Base-by-base conservation (phyloP, 2,888 invertebrate genomes). In the Drosophila mimetica region DNA sequence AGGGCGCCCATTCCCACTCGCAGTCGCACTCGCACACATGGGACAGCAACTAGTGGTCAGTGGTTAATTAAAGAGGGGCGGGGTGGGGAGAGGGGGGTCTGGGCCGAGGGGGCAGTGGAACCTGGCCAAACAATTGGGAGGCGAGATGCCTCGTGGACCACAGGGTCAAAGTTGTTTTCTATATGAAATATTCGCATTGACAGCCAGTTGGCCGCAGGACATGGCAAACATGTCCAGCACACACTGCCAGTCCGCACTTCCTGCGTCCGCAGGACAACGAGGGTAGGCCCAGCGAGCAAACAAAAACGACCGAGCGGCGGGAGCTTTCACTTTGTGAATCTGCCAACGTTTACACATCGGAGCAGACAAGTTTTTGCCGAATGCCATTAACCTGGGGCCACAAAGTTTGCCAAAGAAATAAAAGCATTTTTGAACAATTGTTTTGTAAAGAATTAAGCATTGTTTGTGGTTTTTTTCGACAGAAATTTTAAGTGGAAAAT, bases 1-100 rank as follows among this genome's bases (percentile, higher is more conserved):
- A 25, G 46, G 53, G 37, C 63, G 53, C 11, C 18, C 25, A 28
- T n/a, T 22, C 11, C 18, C 25, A 28, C 22, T 22, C 13, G 13
- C 2, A 20, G 7, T 1, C n/a, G 22, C 25, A 37, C 48, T 14
- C 30, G 30, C n/a, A 30, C 32, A 18, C 39, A 14, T 37, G 42
- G 46, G 32, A 14, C 60, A 74, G 85, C 83, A 83, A 83, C 83
- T 86, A 69, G 83, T 83, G 87, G 79, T 66, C 77, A 75, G 71
- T 59, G 75, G 82, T 79, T 81, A 85, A 83, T 87, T 87, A 87
- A 87, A 74, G 59, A 48, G 37, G 16, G 13, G 41, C 13, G 8
- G 44, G n/a, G 16, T n/a, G 11, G 37, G 16, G 13, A 36, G 9
- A 6, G 44, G n/a, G 16, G 16, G 11, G 11, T 20, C 1, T 4